phyloP scores from a whole-genome alignment of 2,797 vertebrate genomes.

The Scleropages formosus region DNA sequence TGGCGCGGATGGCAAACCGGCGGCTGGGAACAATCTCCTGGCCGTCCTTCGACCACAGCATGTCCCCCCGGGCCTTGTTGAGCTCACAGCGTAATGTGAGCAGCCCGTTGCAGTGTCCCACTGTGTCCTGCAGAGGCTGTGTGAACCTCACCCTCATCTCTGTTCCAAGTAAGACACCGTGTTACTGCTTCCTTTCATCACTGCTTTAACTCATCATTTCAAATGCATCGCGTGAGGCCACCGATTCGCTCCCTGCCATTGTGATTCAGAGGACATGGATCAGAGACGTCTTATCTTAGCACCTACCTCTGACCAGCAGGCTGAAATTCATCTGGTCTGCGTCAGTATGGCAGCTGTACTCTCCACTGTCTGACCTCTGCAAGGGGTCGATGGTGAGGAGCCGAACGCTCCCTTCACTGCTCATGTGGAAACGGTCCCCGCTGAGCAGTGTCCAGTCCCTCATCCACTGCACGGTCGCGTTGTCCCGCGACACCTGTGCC shows the following conservation, averaged over 20 bases:
- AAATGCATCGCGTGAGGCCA: not conserved
- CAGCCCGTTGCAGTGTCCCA: slow-evolving; percentile 61
- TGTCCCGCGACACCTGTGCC: slow-evolving; percentile 64
- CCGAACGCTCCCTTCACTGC: slow-evolving; percentile 68
- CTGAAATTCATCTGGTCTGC: slow-evolving; percentile 78
- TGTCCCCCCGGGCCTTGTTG: slow-evolving; percentile 71
- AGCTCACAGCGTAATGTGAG: slow-evolving; percentile 71
- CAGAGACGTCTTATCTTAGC: not conserved
- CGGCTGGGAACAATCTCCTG: slow-evolving; percentile 61
- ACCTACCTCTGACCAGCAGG: slow-evolving; percentile 80
- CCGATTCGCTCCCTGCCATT: too few species aligned
- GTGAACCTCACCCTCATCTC: slow-evolving; percentile 78
- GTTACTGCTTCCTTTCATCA: not conserved
- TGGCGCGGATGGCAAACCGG: slow-evolving; percentile 65
- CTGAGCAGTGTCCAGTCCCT: slow-evolving; percentile 70
- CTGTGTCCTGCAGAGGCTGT: slow-evolving; percentile 66
- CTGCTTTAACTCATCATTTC: not conserved
- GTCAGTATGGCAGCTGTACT: slow-evolving; percentile 73
- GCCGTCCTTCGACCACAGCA: slow-evolving; percentile 74
- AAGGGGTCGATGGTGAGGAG: slow-evolving; percentile 81
- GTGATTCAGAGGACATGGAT: not conserved
- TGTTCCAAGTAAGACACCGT: slow-evolving; percentile 44
- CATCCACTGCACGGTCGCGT: slow-evolving; percentile 73
- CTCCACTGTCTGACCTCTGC: slow-evolving; percentile 74
- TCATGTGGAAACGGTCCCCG: slow-evolving; percentile 75